Conservation (phyloP, 2,797 vertebrate species). For the Lerista edwardsae region DNA sequence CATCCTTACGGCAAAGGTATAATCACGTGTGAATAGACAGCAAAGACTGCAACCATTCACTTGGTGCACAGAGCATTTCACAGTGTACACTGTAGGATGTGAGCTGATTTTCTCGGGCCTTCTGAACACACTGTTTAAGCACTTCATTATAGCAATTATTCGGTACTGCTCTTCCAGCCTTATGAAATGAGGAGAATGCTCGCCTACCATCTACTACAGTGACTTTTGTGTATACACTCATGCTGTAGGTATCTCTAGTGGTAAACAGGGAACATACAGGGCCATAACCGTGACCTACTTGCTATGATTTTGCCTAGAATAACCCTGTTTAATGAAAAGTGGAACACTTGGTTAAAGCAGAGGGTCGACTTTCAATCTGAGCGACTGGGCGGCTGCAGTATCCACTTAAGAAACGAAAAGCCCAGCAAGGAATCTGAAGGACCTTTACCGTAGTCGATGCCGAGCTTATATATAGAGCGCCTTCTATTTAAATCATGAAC, state of each 20-base stretch:
- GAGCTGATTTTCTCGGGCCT: too few relatives aligned
- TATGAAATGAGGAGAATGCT: not conserved
- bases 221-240: not conserved
- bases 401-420: conserved; percentile 1
- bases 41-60: not conserved
- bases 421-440: not conserved
- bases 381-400: not conserved
- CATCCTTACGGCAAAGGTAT: not conserved
- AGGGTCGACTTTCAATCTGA: not conserved
- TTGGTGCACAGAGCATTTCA: not conserved
- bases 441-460: not conserved
- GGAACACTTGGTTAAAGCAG: not conserved
- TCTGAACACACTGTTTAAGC: not conserved
- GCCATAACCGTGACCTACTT: not conserved
- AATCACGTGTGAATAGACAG: not conserved
- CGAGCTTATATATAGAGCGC: not conserved
- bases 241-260: too few relatives aligned
- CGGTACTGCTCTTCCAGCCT: not conserved
- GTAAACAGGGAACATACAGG: not conserved
- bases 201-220: not conserved
- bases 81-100: too few relatives aligned
- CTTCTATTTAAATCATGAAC: not conserved
- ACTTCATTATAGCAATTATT: not conserved
- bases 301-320: not conserved
- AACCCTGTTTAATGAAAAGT: conserved; percentile 10